Evolutionary conservation across 2,797 vertebrate species (phyloP), one percentile per base, ranked within the genome.

Genomic region (Falco naumanni): DNA sequence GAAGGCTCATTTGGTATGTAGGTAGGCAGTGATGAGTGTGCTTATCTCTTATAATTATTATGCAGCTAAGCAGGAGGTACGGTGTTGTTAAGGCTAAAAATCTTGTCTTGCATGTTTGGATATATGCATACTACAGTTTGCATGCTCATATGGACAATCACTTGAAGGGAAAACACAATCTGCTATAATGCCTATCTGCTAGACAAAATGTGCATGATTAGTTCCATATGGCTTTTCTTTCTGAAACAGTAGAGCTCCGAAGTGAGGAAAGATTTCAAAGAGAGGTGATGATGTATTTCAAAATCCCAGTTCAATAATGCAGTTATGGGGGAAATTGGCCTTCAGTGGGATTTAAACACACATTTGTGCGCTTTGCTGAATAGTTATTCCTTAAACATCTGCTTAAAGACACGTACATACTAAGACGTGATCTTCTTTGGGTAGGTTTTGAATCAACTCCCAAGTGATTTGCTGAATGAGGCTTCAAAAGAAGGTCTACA

Each of bases 91-190:
- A 29, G 84, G 71, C 66, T 92, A 51, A 79, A 81, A 93, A 82
- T 34, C 74, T 83, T 89, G 74, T 93, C 83, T 91, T 90, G 56
- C 53, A 24, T 68, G 61, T 95, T 94, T 84, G 91, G 74, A 24
- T 96, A 11, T 72, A 45, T 25, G 60, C 89, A 84, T 34, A 45
- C 63, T 70, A 87, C 93, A 90, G 92, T 94, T 84, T 96, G 89
- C 51, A n/a, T 56, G 63, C 84, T 96, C 95, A 92, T 90, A 93
- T 89, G 95, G 89, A 90, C 95, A 89, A 63, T 57, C 63, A 82
- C 68, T 94, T 82, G 84, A 84, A 95, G 75, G 59, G 65, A 96
- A 96, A 96, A 95, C 91, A 96, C 95, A 96, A 84, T 96, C 96
- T 97, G 96, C 89, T 63, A 2, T 45, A 84, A 87, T 84, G 77